Base-by-base conservation (phyloP, 2,113 vertebrate species). In the Podarcis cretensis region DNA sequence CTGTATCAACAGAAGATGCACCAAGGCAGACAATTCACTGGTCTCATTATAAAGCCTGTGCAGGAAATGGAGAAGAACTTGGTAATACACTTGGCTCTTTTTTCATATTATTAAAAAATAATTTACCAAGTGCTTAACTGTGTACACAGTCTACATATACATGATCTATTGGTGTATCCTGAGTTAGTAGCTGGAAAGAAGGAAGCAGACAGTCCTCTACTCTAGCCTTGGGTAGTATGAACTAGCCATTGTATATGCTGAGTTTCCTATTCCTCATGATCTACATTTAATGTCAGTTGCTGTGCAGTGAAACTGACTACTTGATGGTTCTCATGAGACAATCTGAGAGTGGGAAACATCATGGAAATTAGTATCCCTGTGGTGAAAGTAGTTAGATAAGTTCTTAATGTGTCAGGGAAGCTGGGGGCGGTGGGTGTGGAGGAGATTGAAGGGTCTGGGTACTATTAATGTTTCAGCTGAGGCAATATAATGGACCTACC, bases 1-100 rank as follows among this genome's bases (percentile, higher is more conserved):
- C 98, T 1, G 97, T 99, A 59, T 95, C 96, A 59, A 95, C 97
- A 40, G 98, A 98, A 81, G 98, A 99, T 86, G 96, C 97, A 16
- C 97, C 97, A 9, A 97, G 91, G 85, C 97, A 97, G 74, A 97
- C 97, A 87, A 95, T 96, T 96, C 96, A 92, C 84, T 97, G 96
- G 91, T 95, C 97, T 83, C 97, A 97, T 8, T 91, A 96, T 93
- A 98, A 97, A 96, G 88, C 95, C 21, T 63, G 94, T 69, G 88
- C 95, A 32, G 92, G 92, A 87, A 97, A 96, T 82, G 97, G 92
- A 86, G 98, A 98, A 35, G 94, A 95, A 30, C 89, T 95, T 89
- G 98, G 99, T 99, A 96, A 97, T 95, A 66, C 13, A 69, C 16
- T 83, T 89, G 65, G 9, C 48, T 54, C 48, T 54, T 54, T 12